phyloP scores from a whole-genome alignment of 53 echinoderm and acorn worm genomes.

The Actinopyga echinites region DNA sequence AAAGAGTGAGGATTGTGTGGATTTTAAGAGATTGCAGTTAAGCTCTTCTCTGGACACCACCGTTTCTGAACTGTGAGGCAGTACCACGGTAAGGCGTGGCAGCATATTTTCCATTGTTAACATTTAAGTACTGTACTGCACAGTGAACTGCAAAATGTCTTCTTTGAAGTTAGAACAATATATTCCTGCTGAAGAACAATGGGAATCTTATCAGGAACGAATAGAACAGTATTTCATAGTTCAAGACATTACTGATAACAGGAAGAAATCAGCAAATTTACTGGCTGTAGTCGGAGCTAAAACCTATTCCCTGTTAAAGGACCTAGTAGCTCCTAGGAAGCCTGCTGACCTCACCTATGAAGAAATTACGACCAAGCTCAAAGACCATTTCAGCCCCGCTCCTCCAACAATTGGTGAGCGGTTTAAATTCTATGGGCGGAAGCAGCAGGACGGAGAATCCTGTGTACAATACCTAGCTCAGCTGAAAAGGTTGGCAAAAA shows the following conservation, averaged over 20 bases:
- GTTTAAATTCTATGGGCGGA: conserved; percentile 38
- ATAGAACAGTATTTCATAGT: conserved; percentile 29
- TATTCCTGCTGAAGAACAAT: neutral
- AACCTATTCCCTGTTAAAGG: conserved; percentile 26
- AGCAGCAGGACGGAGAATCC: conserved; percentile 36
- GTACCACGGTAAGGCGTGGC: no score
- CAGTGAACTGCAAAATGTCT: neutral
- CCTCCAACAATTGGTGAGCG: conserved; percentile 44
- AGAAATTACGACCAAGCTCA: conserved; percentile 21
- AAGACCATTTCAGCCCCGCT: conserved; percentile 16
- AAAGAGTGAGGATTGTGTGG: no score
- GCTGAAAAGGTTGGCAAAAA: conserved; percentile 32
- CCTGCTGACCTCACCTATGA: conserved; percentile 21
- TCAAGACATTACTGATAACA: conserved; percentile 7
- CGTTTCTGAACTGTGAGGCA: no score
- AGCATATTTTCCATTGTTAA: no score
- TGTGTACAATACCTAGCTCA: conserved; percentile 25
- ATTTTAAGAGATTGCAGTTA: no score
- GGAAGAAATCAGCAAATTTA: conserved; percentile 20
- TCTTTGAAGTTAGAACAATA: neutral
- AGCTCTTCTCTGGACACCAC: no score
- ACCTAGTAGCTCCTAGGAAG: conserved; percentile 35
- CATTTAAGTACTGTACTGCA: no score
- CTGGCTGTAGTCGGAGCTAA: conserved; percentile 29
- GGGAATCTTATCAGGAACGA: conserved; percentile 11